A percentile compares a stretch with the other conserved stretches of the same genome.
Evolutionary conservation across 2,797 vertebrate genomes (phyloP).

Genomic region (Pachyuromys duprasi): DNA sequence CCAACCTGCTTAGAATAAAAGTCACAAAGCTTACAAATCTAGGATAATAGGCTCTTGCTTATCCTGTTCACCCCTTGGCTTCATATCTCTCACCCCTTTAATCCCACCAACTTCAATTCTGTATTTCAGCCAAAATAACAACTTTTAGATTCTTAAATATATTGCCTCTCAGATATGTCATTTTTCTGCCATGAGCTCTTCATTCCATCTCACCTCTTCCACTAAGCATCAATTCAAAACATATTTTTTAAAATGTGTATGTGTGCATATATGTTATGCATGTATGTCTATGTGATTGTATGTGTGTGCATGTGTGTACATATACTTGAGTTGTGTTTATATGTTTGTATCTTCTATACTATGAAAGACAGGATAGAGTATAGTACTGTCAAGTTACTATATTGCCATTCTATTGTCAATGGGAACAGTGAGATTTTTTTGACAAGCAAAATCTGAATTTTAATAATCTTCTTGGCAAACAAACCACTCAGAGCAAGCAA

Average conservation of each 20-base stretch:
- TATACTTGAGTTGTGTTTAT: background rate
- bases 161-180: background rate
- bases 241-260: background rate
- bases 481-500: slow-evolving; percentile 12
- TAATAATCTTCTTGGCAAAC: slow-evolving; percentile 23
- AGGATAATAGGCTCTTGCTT: background rate
- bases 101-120: background rate
- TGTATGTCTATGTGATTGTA: background rate
- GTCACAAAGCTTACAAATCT: background rate
- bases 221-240: background rate
- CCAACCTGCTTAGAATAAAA: background rate
- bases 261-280: background rate
- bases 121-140: background rate
- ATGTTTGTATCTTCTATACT: background rate
- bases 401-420: background rate
- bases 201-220: background rate
- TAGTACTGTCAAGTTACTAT: background rate
- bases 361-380: background rate
- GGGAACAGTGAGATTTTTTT: slow-evolving; percentile 42
- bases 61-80: background rate
- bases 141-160: background rate
- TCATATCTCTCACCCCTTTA: background rate
- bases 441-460: slow-evolving; percentile 31
- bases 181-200: no score
- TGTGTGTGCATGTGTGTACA: background rate